Evolutionary conservation across 2,888 invertebrate genomes (phyloP), one percentile per base, ranked within the genome.

Genomic region (Agrotis ipsilon): DNA sequence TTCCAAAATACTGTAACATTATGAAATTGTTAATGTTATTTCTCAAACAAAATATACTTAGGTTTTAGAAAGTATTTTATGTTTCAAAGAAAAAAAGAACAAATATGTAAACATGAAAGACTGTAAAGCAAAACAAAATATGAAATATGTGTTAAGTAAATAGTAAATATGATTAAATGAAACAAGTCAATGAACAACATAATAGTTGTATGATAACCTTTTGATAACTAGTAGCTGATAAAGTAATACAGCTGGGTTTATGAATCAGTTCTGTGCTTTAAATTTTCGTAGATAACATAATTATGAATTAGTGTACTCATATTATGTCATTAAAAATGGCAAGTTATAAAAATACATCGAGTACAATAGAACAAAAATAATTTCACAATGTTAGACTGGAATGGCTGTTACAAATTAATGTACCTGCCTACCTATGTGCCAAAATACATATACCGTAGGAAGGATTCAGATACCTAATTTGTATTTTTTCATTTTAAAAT

Each of bases 181-280:
- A 73, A 60, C 73, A 63, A 73, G 51, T 62, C 54, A 61, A 57
- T 68, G 46, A 60, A 64, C 62, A 63, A 46, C 46, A 48, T 51
- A 78, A 49, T 51, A 61, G 49, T 58, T 51, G 54, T 78, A 51
- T 71, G 78, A 76, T 79, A 79, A 79, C 78, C 78, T 71, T 68
- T 76, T 66, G 78, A 81, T 79, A 81, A 71, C 65, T 70, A 69
- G 24, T 68, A 52, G 61, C 58, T 60, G 66, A 66, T 74, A 52
- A 78, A 78, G 39, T 58, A 66, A 62, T 54, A 54, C 74, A 76
- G 58, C 63, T 59, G 45, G 58, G 24, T 54, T 55, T 69, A 70
- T 71, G 43, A 75, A 78, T 63, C 72, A 58, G 72, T 72, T 75
- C 62, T 54, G 48, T 78, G 49, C 45, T 60, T 62, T 48, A 45